Base-by-base conservation (phyloP, 2,797 vertebrate genomes). In the Saxicola maurus region DNA sequence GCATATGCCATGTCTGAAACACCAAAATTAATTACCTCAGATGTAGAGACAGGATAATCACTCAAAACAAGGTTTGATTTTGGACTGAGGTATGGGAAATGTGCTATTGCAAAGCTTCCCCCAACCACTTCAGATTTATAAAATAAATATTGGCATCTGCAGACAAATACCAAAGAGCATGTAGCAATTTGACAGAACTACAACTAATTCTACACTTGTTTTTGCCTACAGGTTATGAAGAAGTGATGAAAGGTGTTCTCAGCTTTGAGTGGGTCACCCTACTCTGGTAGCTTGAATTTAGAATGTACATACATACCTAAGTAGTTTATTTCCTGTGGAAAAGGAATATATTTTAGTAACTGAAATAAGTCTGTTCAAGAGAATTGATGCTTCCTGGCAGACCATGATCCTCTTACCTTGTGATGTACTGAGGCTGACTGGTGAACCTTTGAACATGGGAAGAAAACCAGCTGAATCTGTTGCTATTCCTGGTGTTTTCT, bases 171-270 rank as follows among this genome's bases (percentile, higher is more conserved):
- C 79, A 77, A 86, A 57, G 45, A 80, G 31, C 42, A 53, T 89
- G 75, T 56, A 87, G 61, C 43, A 65, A 11, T 89, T 68, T 80
- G 65, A 77, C 28, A 61, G 46, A 87, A 71, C 53, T 82, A 17
- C 51, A 82, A 81, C 66, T 43, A 68, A 27, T 87, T 72, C 62
- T 78, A 38, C 0, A 1, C 53, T 80, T 87, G 17, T 4, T 85
- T 92, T 89, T 91, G 43, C 48, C 52, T 89, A 33, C 37, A 82
- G n/a, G 18, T 67, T 89, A 74, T 87, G 66, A 93, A 46, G 52
- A 92, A 61, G 85, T 85, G 84, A 61, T 91, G 82, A 92, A 80
- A 90, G 60, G 60, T 86, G 27, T 69, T 90, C 75, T 67, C 40
- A 56, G 71, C 45, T 88, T 90, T 52, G 25, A 66, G 52, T 86